These are phyloP conservation scores for Spea bombifrons DNA, from an alignment of 2,113 vertebrate genomes.

Conservation along the genomic window DNA sequence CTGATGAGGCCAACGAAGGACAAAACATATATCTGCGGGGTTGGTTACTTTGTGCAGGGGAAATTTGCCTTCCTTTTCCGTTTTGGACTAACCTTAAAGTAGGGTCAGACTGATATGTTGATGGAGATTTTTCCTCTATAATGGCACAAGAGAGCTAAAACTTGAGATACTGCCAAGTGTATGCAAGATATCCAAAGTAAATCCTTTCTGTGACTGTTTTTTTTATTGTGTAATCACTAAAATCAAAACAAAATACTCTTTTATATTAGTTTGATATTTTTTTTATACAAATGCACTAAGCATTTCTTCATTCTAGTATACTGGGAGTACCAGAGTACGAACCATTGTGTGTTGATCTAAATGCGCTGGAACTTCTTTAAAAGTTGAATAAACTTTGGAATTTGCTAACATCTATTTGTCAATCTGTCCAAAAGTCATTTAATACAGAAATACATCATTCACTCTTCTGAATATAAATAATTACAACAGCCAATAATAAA, in stretches of 20 bases:
- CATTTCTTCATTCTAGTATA: no score
- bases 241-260: background rate
- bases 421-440: conserved; percentile 34
- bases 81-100: no score
- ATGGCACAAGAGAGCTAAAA: no score
- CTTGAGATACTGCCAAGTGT: no score
- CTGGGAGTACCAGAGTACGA: background rate
- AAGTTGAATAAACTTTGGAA: background rate
- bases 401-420: conserved; percentile 7
- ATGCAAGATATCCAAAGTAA: no score
- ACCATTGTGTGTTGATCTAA: background rate
- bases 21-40: no score
- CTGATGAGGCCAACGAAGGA: no score
- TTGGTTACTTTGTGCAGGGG: no score
- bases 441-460: conserved; percentile 1
- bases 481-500: background rate
- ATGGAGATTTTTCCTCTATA: no score
- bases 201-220: background rate
- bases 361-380: background rate
- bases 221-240: background rate
- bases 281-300: background rate
- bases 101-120: no score
- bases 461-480: conserved; percentile 1
- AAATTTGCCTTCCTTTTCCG: no score
- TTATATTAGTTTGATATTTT: background rate